Evolutionary conservation across 1,140 invertebrate species (phyloP).

Genomic region (Phthorimaea operculella): DNA sequence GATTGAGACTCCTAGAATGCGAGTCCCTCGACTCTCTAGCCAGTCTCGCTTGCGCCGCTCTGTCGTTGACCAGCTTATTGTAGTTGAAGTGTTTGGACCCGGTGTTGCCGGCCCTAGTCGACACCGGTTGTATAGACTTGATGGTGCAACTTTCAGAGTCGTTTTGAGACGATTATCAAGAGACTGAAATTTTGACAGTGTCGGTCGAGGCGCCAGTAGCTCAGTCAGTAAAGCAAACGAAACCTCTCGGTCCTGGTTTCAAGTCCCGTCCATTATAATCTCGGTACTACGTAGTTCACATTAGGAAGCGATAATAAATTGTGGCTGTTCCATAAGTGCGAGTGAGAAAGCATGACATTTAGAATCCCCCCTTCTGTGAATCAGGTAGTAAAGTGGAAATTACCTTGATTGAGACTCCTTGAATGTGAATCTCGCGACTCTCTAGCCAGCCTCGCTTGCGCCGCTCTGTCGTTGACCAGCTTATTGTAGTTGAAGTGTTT

Average conservation of each 20-base stretch:
- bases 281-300: no score
- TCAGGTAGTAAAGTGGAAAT: no score
- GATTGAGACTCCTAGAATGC: constrained; percentile 44
- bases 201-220: no score
- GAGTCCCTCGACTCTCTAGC: constrained; percentile 31
- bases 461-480: constrained; percentile 75
- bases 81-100: constrained; percentile 80
- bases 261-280: no score
- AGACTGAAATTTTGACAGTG: no score
- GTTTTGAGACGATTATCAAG: no score
- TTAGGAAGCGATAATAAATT: no score
- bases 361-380: no score
- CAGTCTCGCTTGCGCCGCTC: constrained; percentile 24
- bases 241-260: no score
- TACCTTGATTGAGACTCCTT: constrained; percentile 51
- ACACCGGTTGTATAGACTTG: constrained; percentile 58
- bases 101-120: constrained; percentile 64
- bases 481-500: constrained; percentile 84
- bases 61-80: constrained; percentile 78
- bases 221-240: no score
- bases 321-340: no score
- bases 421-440: constrained; percentile 33
- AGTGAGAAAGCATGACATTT: no score
- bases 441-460: constrained; percentile 20
- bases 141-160: constrained; percentile 50